Evolutionary conservation across 2,888 invertebrate species (phyloP).

Genomic region (Lymantria dispar): DNA sequence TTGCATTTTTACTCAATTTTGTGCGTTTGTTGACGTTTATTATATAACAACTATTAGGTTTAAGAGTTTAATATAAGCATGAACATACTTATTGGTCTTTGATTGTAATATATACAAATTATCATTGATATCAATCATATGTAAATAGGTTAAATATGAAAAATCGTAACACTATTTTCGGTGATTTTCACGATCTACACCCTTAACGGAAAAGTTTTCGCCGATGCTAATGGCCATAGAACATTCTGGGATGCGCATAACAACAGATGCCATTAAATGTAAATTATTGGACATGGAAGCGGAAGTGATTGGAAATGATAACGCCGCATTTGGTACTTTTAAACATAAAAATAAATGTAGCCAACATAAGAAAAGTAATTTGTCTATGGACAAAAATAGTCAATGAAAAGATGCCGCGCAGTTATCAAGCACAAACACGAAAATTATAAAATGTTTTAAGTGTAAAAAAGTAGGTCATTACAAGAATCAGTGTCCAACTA

Average conservation of each 20-base stretch:
- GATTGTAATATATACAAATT: no score
- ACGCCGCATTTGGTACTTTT: neutral
- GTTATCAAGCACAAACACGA: neutral
- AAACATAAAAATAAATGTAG: neutral
- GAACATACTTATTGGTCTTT: no score
- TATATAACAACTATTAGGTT: no score
- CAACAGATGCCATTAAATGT: neutral
- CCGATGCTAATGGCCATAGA: neutral
- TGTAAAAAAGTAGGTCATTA: neutral
- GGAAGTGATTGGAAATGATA: neutral
- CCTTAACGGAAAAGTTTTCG: neutral
- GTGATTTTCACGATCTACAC: no score
- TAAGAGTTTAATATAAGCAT: no score
- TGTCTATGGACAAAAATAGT: neutral
- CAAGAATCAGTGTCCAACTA: neutral
- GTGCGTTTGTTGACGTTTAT: no score
- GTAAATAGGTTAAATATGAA: no score
- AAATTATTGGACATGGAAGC: neutral
- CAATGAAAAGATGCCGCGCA: neutral
- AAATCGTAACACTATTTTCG: no score
- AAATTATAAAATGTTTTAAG: neutral
- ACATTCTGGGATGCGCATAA: neutral
- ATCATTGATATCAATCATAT: no score
- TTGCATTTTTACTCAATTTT: no score
- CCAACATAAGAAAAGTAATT: neutral